A percentile compares a stretch with the other conserved stretches of the same genome.
Conservation (phyloP, 2,113 vertebrate species). For the Laticauda colubrina region DNA sequence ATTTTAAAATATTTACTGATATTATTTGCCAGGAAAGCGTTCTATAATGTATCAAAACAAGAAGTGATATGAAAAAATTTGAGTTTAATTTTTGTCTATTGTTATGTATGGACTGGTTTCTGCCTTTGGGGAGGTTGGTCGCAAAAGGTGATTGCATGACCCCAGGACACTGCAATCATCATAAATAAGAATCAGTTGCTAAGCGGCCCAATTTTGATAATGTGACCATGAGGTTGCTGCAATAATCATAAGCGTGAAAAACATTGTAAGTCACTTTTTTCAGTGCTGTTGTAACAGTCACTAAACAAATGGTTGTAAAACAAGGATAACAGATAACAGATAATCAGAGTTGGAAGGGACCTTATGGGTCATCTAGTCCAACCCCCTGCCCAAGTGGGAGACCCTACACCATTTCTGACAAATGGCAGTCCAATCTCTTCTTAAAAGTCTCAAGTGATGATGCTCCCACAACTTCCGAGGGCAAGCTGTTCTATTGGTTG, state of each 20-base stretch:
- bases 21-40: background rate
- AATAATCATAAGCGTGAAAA: background rate
- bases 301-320: background rate
- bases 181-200: background rate
- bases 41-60: background rate
- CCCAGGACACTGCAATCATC: background rate
- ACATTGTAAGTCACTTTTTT: background rate
- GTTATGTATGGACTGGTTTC: background rate
- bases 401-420: too few relatives aligned
- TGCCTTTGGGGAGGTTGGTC: background rate
- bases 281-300: background rate
- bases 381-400: too few relatives aligned
- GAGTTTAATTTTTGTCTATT: background rate
- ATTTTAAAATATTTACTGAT: background rate
- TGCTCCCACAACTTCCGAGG: too few relatives aligned
- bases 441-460: too few relatives aligned
- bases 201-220: background rate
- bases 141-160: background rate
- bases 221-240: background rate
- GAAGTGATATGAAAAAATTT: background rate
- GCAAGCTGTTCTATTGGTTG: too few relatives aligned
- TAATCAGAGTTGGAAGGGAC: too few relatives aligned
- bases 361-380: too few relatives aligned
- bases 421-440: too few relatives aligned
- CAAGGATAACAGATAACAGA: background rate